Conservation (phyloP, 2,797 vertebrate species). For the Pygocentrus nattereri region DNA sequence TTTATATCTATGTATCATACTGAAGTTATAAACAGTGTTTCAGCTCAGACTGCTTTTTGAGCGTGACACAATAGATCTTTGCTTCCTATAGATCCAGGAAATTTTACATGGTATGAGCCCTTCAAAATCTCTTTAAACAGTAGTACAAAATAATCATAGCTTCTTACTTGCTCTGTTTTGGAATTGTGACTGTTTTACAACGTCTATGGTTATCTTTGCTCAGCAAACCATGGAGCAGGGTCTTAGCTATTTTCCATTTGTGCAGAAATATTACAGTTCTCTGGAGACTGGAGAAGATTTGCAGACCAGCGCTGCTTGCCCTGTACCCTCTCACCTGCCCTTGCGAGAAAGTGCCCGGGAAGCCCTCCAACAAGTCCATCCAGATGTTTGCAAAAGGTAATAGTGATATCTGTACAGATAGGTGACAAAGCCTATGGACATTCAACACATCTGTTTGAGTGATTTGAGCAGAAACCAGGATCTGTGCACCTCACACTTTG, state of each 20-base stretch:
- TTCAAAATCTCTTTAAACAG: no score
- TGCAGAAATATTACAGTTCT: slow-evolving; percentile 73
- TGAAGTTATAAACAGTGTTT: no score
- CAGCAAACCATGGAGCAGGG: not conserved
- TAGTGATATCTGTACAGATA: not conserved
- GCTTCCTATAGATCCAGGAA: no score
- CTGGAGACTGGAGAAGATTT: slow-evolving; percentile 73
- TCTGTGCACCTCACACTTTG: not conserved
- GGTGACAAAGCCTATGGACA: not conserved
- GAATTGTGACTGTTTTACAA: no score
- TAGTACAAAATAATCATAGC: no score
- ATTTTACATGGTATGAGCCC: no score
- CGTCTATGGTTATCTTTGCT: not conserved
- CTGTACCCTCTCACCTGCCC: slow-evolving; percentile 11
- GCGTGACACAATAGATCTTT: no score
- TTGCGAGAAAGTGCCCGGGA: slow-evolving; percentile 61
- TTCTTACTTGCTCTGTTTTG: no score
- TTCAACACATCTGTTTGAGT: not conserved
- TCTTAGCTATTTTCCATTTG: not conserved
- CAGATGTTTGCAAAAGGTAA: slow-evolving; percentile 75
- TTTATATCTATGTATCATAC: no score
- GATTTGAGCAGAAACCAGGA: not conserved
- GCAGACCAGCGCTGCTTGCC: slow-evolving; percentile 75
- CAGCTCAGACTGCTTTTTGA: no score
- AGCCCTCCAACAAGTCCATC: slow-evolving; percentile 75